These are phyloP conservation scores for Phrynocephalus guinanensis DNA, from an alignment of 2,797 vertebrate species.

Conservation along the genomic window DNA sequence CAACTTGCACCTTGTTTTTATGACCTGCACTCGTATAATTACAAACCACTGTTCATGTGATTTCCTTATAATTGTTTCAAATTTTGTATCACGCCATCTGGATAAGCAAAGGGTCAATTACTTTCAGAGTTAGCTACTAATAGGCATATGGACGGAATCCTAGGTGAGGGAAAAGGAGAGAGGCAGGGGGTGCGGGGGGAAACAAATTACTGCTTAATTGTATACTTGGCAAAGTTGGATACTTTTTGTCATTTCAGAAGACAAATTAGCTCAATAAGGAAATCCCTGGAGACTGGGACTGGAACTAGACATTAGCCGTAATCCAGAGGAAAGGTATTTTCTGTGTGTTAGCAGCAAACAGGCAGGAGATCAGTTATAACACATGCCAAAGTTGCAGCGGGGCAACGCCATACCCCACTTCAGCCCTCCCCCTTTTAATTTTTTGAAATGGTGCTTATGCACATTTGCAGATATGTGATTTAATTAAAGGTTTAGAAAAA, in stretches of 20 bases:
- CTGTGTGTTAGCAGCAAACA: too few relatives aligned
- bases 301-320: too few relatives aligned
- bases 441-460: too few relatives aligned
- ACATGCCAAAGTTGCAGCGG: too few relatives aligned
- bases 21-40: not conserved
- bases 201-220: constrained; percentile 17
- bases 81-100: not conserved
- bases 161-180: constrained; percentile 53
- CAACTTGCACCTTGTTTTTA: not conserved
- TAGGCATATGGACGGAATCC: not conserved
- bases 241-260: not conserved
- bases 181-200: constrained; percentile 27
- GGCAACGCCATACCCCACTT: too few relatives aligned
- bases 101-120: constrained; percentile 6
- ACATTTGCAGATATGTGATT: too few relatives aligned
- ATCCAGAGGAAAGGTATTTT: too few relatives aligned
- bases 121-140: constrained; percentile 6
- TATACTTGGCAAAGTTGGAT: not conserved
- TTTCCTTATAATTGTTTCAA: not conserved
- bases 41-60: not conserved
- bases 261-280: not conserved
- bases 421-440: too few relatives aligned
- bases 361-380: not conserved
- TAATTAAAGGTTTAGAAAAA: too few relatives aligned
- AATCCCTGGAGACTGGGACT: not conserved